phyloP scores from a whole-genome alignment of 1,140 invertebrate species.

The Drosophila sturtevanti region DNA sequence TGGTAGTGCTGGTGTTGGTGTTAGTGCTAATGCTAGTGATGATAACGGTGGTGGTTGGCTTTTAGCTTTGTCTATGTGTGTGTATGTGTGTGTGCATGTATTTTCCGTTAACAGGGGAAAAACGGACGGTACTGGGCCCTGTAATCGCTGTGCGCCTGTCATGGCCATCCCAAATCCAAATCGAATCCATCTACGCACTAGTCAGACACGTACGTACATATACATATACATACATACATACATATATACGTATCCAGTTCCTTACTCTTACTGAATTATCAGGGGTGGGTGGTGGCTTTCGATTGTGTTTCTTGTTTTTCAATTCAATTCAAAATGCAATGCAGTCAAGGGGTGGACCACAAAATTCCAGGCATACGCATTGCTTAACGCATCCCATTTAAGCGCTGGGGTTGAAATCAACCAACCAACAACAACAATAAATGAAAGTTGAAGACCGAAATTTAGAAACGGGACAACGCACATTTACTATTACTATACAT shows the following conservation, averaged over 20 bases:
- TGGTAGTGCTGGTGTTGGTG: neutral
- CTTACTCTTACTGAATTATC: neutral
- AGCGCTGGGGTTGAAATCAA: constrained; percentile 63
- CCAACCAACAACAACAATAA: constrained; percentile 23
- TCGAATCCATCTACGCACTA: constrained; percentile 57
- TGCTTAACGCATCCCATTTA: constrained; percentile 16
- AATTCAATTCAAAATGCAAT: neutral
- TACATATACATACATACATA: too few relatives aligned
- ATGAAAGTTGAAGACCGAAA: constrained; percentile 24
- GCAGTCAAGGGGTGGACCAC: constrained; percentile 34
- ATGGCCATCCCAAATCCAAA: constrained; percentile 48
- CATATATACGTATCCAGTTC: too few relatives aligned
- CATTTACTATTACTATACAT: constrained; percentile 8
- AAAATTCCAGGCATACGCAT: constrained; percentile 36
- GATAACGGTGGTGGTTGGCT: constrained; percentile 1
- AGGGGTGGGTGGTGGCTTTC: constrained; percentile 47
- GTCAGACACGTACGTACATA: too few relatives aligned
- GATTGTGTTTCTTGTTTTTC: too few relatives aligned
- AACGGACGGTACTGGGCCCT: constrained; percentile 1
- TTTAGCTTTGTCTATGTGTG: neutral
- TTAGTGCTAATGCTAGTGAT: neutral
- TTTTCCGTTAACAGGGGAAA: neutral
- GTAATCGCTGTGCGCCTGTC: constrained; percentile 20
- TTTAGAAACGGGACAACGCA: constrained; percentile 56
- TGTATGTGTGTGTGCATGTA: neutral